Evolutionary conservation across 2,888 invertebrate species (phyloP), one percentile per base, ranked within the genome.

Genomic region (Clusia tigrina): DNA sequence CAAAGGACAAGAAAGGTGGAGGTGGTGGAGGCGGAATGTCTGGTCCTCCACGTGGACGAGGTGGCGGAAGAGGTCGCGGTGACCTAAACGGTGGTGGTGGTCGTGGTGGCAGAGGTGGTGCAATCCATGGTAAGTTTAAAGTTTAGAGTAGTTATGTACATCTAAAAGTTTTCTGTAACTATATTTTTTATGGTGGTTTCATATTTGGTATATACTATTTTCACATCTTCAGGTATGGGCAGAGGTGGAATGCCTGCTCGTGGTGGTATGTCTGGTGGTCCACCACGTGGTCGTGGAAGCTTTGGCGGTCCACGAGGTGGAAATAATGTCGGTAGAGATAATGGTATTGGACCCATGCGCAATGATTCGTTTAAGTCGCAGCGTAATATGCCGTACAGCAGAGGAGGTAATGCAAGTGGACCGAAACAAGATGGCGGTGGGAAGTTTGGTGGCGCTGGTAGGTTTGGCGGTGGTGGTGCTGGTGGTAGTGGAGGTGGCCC

Each of bases 1-100:
- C 91, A 57, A 92, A 92, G 81, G 90, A 91, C 65, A 87, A 87
- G 22, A 70, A 71, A 38, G 66, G 85, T 38, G 86, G 81, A 62
- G 84, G 87, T 64, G 86, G 87, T 52, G 86, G 87, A 22, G 84
- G 86, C 83, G 77, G 84, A 2, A 62, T 58, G 25, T 69, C 69
- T 15, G 67, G 67, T 25, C 64, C 68, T 26, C 65, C 67, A 42
- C 56, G 25, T n/a, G 6, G 46, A 46, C 22, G 46, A 37, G 32
- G 52, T 17, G 46, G 67, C 23, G 64, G 65, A 62, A 71, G 75
- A 32, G 70, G 70, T 67, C 79, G 86, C n/a, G 85, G 55, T 24
- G 68, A 63, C 51, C 60, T 58, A 26, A 63, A 66, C 32, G 68
- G 70, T 22, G 69, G 74, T n/a, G 62, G 65, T 3, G 37, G 64